Evolutionary conservation across 2,797 vertebrate species (phyloP).

Genomic region (Rhinichthys osculus): DNA sequence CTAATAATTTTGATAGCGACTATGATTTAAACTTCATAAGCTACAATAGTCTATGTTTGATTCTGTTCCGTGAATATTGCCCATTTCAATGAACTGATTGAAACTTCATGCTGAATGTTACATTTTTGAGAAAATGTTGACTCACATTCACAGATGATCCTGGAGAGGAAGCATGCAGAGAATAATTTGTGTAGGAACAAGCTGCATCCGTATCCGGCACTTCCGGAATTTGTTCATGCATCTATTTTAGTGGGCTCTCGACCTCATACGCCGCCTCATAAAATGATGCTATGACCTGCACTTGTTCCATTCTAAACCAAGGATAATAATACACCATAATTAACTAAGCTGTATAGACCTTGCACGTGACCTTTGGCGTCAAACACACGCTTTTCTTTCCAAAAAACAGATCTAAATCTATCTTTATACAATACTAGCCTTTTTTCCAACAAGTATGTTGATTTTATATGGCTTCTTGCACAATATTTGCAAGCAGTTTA

Average conservation of each 20-base stretch:
- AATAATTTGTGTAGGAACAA: constrained; percentile 12
- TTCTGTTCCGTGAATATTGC: not conserved
- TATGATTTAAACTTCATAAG: not conserved
- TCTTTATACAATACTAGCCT: not conserved
- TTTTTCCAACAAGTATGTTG: constrained; percentile 10
- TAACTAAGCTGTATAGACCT: not conserved
- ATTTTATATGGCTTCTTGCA: not conserved
- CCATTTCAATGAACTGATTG: not conserved
- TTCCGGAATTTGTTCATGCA: constrained; percentile 7
- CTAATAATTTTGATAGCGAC: no score
- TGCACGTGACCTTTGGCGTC: not conserved
- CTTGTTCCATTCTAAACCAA: not conserved
- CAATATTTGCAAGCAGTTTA: constrained; percentile 12
- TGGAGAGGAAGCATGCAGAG: not conserved
- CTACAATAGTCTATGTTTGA: not conserved
- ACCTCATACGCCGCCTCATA: not conserved
- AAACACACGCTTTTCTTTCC: not conserved
- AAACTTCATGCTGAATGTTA: constrained; percentile 3
- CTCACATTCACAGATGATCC: constrained; percentile 8
- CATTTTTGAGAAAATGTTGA: not conserved
- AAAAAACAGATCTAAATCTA: not conserved
- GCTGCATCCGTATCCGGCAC: not conserved
- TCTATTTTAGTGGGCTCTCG: not conserved
- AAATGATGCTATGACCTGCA: not conserved
- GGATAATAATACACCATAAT: not conserved